Evolutionary conservation across 2,888 invertebrate genomes (phyloP).

Genomic region (Drosophila suboccidentalis): DNA sequence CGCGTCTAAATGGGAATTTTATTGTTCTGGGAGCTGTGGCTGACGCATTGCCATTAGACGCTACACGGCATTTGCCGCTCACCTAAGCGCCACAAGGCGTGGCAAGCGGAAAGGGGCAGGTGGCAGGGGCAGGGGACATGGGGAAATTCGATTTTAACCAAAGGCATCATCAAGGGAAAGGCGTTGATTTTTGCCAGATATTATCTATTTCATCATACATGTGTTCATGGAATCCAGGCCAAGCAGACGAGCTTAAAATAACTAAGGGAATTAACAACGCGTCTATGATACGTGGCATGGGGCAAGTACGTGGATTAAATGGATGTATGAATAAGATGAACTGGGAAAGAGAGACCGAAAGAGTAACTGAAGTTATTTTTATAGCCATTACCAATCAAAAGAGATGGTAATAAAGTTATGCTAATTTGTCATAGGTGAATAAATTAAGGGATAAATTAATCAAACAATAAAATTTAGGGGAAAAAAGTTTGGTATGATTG

Average conservation of each 20-base stretch:
- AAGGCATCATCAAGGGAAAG: conserved; percentile 31
- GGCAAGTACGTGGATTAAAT: background rate
- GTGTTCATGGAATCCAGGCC: background rate
- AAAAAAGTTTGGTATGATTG: no score
- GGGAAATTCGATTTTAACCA: background rate
- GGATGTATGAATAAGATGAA: background rate
- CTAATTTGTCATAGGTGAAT: background rate
- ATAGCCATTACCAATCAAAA: background rate
- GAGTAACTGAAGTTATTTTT: background rate
- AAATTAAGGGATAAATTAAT: background rate
- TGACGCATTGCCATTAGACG: conserved; percentile 74
- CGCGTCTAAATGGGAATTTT: conserved; percentile 78
- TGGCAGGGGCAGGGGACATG: background rate
- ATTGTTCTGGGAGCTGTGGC: conserved; percentile 78
- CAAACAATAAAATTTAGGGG: no score
- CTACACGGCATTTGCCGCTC: conserved; percentile 68
- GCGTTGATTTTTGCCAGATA: conserved; percentile 41
- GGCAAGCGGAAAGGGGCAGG: background rate
- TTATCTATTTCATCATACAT: conserved; percentile 42
- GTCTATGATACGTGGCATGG: background rate
- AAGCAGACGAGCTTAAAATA: conserved; percentile 33
- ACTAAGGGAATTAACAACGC: conserved; percentile 45
- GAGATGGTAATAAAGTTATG: background rate
- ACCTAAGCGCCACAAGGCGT: conserved; percentile 69
- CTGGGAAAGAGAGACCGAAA: background rate